Base-by-base conservation (phyloP, 2,888 invertebrate genomes). In the Drosophila nr. perissopoda region DNA sequence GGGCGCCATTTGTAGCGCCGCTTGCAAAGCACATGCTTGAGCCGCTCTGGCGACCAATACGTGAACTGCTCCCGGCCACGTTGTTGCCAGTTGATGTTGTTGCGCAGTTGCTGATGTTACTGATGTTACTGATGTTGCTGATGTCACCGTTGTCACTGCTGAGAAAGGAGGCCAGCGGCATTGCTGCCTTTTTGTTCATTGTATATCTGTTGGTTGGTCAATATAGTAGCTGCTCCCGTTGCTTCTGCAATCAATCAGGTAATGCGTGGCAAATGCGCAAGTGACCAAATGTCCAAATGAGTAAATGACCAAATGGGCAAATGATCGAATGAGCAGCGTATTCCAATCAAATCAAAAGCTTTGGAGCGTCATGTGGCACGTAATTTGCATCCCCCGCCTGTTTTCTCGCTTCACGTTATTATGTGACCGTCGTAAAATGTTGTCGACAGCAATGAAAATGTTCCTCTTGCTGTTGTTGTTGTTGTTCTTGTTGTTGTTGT, bases 181-280 rank as follows among this genome's bases (percentile, higher is more conserved):
- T 75, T 68, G 92, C 91, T 68, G 92, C 87, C 86, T 92, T 93
- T 76, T 92, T 93, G 83, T 92, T 91, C 93, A 93, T 93, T 82
- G 73, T 62, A 21, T 56, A 62, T 63, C 27, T 70, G 70, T 40
- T 49, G 13, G 25, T 25, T 58, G 49, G 25, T 16, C 29, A 38
- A 29, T 40, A 8, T 16, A 18, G 10, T 40, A 33, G 61, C 61
- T 56, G 59, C 45, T 40, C 31, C 40, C 48, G 48, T 40, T 53
- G 40, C 51, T 64, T 6, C 54, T 21, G 42, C 49, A 82, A 56
- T 56, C 38, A 56, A 56, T 56, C 87, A 77, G 66, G 53, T 68
- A 69, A 56, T 69, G 42, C 45, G 16, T 25, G 40, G 33, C 40
- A 38, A 69, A 51, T 60, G 54, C 16, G 1, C 52, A 25, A 67